These are phyloP conservation scores for Ophiothrix spiculata DNA, from an alignment of 35 echinoderm and acorn worm species.

Conservation along the genomic window DNA sequence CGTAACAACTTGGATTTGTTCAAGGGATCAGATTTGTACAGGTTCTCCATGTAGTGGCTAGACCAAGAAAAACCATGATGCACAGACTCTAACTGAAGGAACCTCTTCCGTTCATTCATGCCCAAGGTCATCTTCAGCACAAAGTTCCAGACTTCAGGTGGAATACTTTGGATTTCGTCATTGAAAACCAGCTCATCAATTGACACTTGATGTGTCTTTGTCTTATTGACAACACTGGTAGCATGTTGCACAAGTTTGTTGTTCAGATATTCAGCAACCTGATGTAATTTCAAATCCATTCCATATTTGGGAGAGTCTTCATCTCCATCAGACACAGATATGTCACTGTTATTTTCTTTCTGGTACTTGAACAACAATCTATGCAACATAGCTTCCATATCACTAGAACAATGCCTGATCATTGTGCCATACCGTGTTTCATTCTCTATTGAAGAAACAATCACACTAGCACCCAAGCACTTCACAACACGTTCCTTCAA, in stretches of 20 bases:
- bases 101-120: neutral
- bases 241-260: neutral
- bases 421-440: conserved; percentile 9
- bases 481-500: neutral
- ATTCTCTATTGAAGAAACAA: neutral
- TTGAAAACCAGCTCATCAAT: neutral
- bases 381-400: neutral
- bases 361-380: neutral
- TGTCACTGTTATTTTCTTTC: neutral
- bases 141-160: neutral
- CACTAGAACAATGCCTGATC: neutral
- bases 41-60: neutral
- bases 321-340: neutral
- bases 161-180: neutral
- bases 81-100: neutral
- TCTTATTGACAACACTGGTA: neutral
- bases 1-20: conserved; percentile 29
- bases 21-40: conserved; percentile 2
- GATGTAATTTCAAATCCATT: neutral
- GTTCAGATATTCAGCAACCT: neutral
- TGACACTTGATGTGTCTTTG: neutral
- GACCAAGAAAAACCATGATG: neutral
- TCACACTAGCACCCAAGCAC: conserved; percentile 7
- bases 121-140: neutral
- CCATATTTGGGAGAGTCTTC: neutral